These are phyloP conservation scores for Arnoldichthys spilopterus DNA, from an alignment of 2,797 vertebrate species.

Conservation along the genomic window DNA sequence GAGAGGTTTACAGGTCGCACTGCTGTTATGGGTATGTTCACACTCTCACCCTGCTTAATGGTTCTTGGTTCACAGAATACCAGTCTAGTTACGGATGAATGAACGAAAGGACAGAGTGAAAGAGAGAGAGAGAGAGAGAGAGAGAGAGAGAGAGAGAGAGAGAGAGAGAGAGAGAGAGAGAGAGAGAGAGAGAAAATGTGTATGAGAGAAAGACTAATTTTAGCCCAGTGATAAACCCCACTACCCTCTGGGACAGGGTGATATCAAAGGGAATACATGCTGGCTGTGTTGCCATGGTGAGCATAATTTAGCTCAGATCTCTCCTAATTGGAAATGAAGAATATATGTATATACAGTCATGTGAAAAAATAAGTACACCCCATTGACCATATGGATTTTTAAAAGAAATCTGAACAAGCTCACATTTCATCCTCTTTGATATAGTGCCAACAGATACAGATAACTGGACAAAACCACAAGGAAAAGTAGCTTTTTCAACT, in stretches of 20 bases:
- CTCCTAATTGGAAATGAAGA: conserved; percentile 68
- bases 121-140: conserved; percentile 18
- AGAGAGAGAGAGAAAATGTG: conserved; percentile 40
- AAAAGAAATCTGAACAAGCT: too few relatives aligned
- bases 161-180: conserved; percentile 28
- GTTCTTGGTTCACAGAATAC: conserved; percentile 6
- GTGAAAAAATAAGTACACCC: too few relatives aligned
- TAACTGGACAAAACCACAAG: too few relatives aligned
- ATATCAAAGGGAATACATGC: conserved; percentile 75
- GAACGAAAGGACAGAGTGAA: conserved; percentile 12
- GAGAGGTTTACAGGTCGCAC: conserved; percentile 10
- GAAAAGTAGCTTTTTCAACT: too few relatives aligned
- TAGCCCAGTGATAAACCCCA: conserved; percentile 71
- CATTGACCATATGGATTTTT: too few relatives aligned
- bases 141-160: conserved; percentile 10
- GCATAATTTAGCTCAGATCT: conserved; percentile 71
- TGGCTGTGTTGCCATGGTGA: conserved; percentile 78
- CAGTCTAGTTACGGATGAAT: conserved; percentile 17
- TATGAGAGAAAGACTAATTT: conserved; percentile 68
- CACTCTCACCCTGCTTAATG: conserved; percentile 15
- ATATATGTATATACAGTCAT: too few relatives aligned
- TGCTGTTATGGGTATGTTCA: conserved; percentile 11
- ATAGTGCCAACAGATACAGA: too few relatives aligned
- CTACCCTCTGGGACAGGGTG: conserved; percentile 70
- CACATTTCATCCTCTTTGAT: too few relatives aligned